Evolutionary conservation across 1,140 invertebrate species (phyloP).

Genomic region (Lasioglossum baleicum): DNA sequence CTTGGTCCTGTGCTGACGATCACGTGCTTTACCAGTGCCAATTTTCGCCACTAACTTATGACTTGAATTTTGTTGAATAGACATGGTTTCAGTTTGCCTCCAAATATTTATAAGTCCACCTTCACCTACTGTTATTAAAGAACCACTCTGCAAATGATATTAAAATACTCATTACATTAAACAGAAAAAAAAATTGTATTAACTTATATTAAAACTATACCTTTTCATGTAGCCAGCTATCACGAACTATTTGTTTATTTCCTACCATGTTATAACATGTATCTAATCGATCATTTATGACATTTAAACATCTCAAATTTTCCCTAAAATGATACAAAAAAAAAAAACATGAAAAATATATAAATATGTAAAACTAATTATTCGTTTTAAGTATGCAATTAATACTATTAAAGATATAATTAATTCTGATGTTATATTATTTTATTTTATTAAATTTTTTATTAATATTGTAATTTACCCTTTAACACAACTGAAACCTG

Average conservation of each 20-base stretch:
- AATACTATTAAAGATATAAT: constrained; percentile 50
- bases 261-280: constrained; percentile 80
- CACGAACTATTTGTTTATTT: constrained; percentile 85
- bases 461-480: constrained; percentile 74
- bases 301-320: constrained; percentile 81
- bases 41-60: constrained; percentile 69
- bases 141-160: constrained; percentile 81
- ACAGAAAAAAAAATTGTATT: no score
- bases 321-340: constrained; percentile 79
- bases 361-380: no score
- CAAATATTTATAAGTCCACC: constrained; percentile 83
- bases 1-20: constrained; percentile 71
- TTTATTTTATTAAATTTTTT: constrained; percentile 11
- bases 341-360: no score
- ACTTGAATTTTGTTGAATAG: constrained; percentile 44
- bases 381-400: no score
- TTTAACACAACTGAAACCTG: constrained; percentile 82
- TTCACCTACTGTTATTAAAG: constrained; percentile 85
- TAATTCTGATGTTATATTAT: constrained; percentile 23
- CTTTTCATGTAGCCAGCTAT: constrained; percentile 83
- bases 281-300: constrained; percentile 79
- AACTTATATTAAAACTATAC: constrained; percentile 71
- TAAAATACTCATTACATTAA: no score
- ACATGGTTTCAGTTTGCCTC: constrained; percentile 71
- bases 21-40: constrained; percentile 65